Base-by-base conservation (phyloP, 2,888 invertebrate species). In the Amphiduros pacificus region DNA sequence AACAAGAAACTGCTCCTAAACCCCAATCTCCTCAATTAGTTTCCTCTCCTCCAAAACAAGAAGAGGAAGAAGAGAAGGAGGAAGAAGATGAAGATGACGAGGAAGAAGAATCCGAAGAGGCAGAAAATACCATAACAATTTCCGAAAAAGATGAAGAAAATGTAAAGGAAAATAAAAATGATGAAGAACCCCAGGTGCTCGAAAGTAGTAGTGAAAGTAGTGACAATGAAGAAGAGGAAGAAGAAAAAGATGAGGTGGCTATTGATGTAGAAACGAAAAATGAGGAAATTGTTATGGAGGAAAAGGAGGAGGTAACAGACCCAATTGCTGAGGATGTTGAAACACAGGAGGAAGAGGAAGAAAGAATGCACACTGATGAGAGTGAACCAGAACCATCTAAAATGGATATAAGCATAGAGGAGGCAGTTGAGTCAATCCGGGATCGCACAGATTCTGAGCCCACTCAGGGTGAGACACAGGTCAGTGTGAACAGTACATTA, bases 21-120 rank as follows among this genome's bases (percentile, higher is more conserved):
- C 11, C 49, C 27, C 24, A 27, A 27, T 27, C 27, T 11, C 2
- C 51, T n/a, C 2, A n/a, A n/a, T n/a, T n/a, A n/a, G n/a, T n/a
- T n/a, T n/a, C n/a, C n/a, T n/a, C n/a, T n/a, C n/a, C n/a, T n/a
- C n/a, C n/a, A 22, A 44, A 44, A 44, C 44, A 44, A n/a, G 44
- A 44, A 22, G 44, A 44, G 31, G 17, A 24, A 54, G 31, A 53
- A 29, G 31, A 54, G 36, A 36, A 54, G 36, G 54, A 14, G 22
- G 24, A 5, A 6, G 22, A 24, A 51, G 26, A 24, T 4, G 9
- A 51, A 14, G 55, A 40, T 26, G 55, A 55, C n/a, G 41, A 51
- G 24, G 51, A 51, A n/a, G 27, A 51, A 11, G 51, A 51, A 5
- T 17, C 17, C 4, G 51, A 24, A 51, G 27, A 51, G 26, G 28